These are phyloP conservation scores for Junco hyemalis DNA, from an alignment of 2,113 vertebrate genomes.

Conservation along the genomic window DNA sequence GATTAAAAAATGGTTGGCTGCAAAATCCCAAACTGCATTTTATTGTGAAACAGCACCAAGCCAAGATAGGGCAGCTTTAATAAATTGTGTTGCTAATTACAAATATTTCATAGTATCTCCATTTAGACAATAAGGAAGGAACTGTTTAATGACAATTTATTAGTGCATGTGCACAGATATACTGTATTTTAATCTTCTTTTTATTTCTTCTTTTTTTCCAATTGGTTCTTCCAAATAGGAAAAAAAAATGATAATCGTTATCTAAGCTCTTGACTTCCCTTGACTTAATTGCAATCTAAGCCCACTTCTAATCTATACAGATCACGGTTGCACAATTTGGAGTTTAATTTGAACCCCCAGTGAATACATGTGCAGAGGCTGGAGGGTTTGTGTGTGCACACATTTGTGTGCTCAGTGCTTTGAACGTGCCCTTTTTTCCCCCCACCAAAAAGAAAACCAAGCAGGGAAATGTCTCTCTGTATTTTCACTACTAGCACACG, in stretches of 20 bases:
- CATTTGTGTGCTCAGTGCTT: neutral
- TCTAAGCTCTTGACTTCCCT: conserved; percentile 66
- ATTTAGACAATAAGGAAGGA: neutral
- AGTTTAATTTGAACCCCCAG: conserved; percentile 61
- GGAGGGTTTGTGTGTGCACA: neutral
- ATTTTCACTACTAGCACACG: neutral
- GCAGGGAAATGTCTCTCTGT: neutral
- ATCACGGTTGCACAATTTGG: conserved; percentile 45
- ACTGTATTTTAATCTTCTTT: neutral
- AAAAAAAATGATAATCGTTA: conserved; percentile 48
- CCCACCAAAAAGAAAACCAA: neutral
- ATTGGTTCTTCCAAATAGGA: conserved; percentile 29
- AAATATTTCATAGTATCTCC: conserved; percentile 30
- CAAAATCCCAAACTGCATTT: conserved; percentile 54
- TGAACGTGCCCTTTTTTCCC: neutral
- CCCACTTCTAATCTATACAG: conserved; percentile 60
- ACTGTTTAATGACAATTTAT: conserved; percentile 47
- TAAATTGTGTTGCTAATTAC: conserved; percentile 33
- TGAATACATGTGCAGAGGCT: neutral
- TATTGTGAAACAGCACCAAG: conserved; percentile 32
- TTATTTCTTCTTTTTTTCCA: neutral
- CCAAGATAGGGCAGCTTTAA: conserved; percentile 17
- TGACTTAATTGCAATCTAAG: conserved; percentile 70
- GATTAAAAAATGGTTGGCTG: conserved; percentile 61
- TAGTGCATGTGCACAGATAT: neutral